Evolutionary conservation across 2,113 vertebrate genomes (phyloP).

Genomic region (Cephalopholis sonnerati): DNA sequence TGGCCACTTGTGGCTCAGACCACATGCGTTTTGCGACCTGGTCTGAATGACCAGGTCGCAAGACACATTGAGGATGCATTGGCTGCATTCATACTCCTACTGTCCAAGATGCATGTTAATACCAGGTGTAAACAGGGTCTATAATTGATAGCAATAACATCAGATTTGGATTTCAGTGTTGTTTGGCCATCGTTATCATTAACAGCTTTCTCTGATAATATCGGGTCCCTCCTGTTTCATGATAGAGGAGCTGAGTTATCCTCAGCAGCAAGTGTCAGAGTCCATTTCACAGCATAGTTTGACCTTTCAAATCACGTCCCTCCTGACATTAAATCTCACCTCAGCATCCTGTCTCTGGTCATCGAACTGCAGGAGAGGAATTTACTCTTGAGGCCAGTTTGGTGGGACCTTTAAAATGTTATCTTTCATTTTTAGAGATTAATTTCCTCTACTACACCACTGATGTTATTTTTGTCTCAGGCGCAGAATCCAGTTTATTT

Average conservation of each 20-base stretch:
- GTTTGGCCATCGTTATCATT: background rate
- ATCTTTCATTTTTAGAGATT: no score
- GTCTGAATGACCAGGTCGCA: no score
- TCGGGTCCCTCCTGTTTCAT: background rate
- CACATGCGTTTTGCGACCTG: no score
- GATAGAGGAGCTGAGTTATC: background rate
- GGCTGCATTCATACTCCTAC: no score
- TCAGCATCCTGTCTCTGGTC: background rate
- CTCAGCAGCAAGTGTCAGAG: background rate
- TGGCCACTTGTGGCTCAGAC: no score
- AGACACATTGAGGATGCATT: no score
- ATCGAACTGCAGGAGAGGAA: background rate
- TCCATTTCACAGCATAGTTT: background rate
- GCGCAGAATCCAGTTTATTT: background rate
- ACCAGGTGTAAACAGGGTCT: no score
- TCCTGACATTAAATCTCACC: slow-evolving; percentile 8
- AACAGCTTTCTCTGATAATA: slow-evolving; percentile 6
- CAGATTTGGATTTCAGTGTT: slow-evolving; percentile 3
- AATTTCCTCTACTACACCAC: background rate
- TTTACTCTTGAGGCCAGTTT: slow-evolving; percentile 1
- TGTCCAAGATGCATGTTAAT: no score
- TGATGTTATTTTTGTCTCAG: background rate
- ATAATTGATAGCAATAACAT: background rate
- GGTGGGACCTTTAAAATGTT: background rate
- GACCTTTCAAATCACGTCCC: slow-evolving; percentile 8